Evolutionary conservation across 2,113 vertebrate genomes (phyloP).

Genomic region (Ovis canadensis): DNA sequence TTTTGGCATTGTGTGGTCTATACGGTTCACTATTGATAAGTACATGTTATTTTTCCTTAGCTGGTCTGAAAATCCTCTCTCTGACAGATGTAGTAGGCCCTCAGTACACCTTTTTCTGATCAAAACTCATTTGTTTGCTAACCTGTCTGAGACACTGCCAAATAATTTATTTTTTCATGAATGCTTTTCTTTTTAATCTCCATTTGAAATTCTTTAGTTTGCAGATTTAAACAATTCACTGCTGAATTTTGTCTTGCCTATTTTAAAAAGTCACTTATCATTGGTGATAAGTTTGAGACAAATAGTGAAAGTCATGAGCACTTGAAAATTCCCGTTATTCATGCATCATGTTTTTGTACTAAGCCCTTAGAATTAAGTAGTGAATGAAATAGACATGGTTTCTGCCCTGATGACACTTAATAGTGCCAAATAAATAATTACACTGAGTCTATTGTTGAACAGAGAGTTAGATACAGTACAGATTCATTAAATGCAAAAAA

Average conservation of each 20-base stretch:
- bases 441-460: neutral
- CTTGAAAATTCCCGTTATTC: neutral
- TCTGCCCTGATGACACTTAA: neutral
- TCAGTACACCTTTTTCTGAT: neutral
- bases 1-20: neutral
- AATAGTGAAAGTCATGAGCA: neutral
- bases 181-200: neutral
- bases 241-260: neutral
- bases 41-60: neutral
- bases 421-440: neutral
- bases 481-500: neutral
- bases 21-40: neutral
- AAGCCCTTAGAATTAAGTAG: neutral
- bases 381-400: neutral
- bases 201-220: constrained; percentile 19
- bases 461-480: neutral
- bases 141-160: neutral
- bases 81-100: neutral
- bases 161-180: neutral
- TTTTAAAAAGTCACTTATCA: neutral
- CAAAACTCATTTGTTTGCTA: neutral
- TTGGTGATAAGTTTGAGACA: neutral
- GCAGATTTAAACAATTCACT: neutral
- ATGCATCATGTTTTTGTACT: neutral
- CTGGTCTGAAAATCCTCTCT: neutral